phyloP scores from a whole-genome alignment of 2,888 invertebrate species.

The Agrilus biguttatus region DNA sequence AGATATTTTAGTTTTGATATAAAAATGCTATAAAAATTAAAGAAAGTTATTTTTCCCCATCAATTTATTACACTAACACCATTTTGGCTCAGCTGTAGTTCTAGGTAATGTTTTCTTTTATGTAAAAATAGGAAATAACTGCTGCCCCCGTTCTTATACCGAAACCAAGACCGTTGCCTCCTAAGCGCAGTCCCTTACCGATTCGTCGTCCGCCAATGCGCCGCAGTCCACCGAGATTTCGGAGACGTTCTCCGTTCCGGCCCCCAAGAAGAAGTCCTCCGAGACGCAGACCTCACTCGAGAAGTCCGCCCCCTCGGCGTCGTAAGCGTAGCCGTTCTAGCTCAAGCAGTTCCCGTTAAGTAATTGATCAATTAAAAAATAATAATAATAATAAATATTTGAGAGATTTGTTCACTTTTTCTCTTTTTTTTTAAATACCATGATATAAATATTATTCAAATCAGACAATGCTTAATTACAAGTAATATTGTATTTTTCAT shows the following conservation, averaged over 20 bases:
- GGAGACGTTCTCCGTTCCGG: conserved; percentile 27
- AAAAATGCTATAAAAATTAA: too few species aligned
- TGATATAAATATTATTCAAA: not conserved
- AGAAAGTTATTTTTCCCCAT: too few species aligned
- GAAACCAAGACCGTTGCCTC: conserved; percentile 44
- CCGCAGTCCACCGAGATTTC: conserved; percentile 28
- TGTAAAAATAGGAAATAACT: conserved; percentile 68
- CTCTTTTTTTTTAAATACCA: not conserved
- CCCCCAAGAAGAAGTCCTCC: conserved; percentile 35
- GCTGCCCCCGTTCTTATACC: conserved; percentile 85
- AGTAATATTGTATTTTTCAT: not conserved
- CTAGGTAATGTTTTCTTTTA: too few species aligned
- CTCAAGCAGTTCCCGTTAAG: conserved; percentile 56
- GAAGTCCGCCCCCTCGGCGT: conserved; percentile 44
- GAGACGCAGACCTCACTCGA: conserved; percentile 41
- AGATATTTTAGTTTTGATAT: too few species aligned
- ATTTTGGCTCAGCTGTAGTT: too few species aligned
- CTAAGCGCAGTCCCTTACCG: conserved; percentile 40
- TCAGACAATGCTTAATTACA: not conserved
- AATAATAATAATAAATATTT: too few species aligned
- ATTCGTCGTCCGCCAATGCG: conserved; percentile 41
- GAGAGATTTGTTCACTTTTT: too few species aligned
- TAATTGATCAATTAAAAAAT: not conserved
- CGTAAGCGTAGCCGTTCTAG: conserved; percentile 59
- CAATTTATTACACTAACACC: too few species aligned